phyloP scores from a whole-genome alignment of 2,797 vertebrate genomes.

The Psittacula echo region DNA sequence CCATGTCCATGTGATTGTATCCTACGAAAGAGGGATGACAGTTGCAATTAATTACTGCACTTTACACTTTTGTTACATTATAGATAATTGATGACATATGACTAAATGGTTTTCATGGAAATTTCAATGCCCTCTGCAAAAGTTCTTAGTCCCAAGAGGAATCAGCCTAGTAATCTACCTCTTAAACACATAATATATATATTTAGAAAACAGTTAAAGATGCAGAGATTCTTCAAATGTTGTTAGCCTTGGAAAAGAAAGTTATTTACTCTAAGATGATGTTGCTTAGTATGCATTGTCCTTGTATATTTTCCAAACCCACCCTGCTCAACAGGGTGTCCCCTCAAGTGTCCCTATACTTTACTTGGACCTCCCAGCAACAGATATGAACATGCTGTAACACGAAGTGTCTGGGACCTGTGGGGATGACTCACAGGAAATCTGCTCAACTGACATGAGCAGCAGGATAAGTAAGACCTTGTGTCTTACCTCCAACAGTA shows the following conservation, averaged over 20 bases:
- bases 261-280: not conserved
- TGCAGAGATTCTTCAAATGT: not conserved
- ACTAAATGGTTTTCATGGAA: not conserved
- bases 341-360: not conserved
- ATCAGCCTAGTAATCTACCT: not conserved
- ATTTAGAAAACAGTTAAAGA: not conserved
- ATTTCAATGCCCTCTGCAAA: not conserved
- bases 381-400: not conserved
- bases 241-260: not conserved
- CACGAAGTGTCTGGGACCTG: not conserved
- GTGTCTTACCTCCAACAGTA: not conserved
- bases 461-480: not conserved
- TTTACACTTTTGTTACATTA: not conserved
- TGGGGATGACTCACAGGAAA: not conserved
- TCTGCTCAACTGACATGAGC: not conserved
- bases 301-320: not conserved
- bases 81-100: not conserved
- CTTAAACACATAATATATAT: not conserved
- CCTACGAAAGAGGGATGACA: conserved; percentile 75
- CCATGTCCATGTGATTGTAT: conserved; percentile 99
- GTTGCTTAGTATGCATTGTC: not conserved
- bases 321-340: not conserved
- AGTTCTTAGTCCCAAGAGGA: not conserved
- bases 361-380: not conserved
- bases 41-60: not conserved